Evolutionary conservation across 64 coral and sea anemone genomes (phyloP).

Genomic region (Trachythela sp.): DNA sequence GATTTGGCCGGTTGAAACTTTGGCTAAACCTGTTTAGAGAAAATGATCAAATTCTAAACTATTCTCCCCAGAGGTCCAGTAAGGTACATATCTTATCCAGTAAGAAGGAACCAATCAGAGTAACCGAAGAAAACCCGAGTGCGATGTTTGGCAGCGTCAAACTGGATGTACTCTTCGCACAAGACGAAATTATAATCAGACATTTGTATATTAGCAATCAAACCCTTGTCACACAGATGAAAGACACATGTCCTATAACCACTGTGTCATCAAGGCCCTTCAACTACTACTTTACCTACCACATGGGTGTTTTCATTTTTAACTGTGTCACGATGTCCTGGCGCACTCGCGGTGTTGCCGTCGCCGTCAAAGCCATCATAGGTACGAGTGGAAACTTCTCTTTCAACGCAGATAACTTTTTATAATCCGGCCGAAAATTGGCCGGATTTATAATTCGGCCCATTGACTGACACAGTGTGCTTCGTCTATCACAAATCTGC

Average conservation of each 20-base stretch:
- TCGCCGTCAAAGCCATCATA: conserved; percentile 96
- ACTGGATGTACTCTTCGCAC: too few relatives aligned
- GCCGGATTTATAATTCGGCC: background rate
- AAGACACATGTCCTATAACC: too few relatives aligned
- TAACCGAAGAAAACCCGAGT: too few relatives aligned
- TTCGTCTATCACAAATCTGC: background rate
- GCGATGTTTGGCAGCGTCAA: too few relatives aligned
- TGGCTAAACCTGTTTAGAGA: conserved; percentile 70
- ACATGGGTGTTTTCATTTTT: conserved; percentile 42
- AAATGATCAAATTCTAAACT: background rate
- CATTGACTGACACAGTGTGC: background rate
- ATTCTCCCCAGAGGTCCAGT: too few relatives aligned
- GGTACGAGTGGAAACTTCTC: conserved; percentile 74
- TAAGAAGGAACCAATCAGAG: too few relatives aligned
- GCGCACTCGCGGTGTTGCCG: conserved; percentile 86
- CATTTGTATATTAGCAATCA: too few relatives aligned
- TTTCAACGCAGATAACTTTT: conserved; percentile 65
- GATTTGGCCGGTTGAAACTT: conserved; percentile 87
- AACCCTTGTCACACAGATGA: too few relatives aligned
- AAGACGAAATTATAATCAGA: too few relatives aligned
- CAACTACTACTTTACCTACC: too few relatives aligned
- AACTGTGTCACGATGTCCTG: conserved; percentile 88
- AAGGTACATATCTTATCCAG: too few relatives aligned
- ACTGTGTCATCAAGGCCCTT: too few relatives aligned
- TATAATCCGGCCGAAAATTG: background rate